Base-by-base conservation (phyloP, 2,113 vertebrate genomes). In the Entomyzon cyanotis region DNA sequence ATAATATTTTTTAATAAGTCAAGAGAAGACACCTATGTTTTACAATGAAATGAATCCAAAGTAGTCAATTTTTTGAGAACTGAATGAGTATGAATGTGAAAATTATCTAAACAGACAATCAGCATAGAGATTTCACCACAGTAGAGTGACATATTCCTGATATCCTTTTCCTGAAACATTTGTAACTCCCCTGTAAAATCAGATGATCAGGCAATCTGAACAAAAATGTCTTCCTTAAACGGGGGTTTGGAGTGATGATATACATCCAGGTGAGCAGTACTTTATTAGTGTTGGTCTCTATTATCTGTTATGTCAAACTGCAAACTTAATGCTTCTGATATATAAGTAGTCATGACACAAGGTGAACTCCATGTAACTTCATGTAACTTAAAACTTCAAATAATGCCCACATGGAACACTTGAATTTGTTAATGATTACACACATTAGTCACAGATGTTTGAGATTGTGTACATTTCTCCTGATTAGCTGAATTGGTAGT, bases 111-210 rank as follows among this genome's bases (percentile, higher is more conserved):
- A 60, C 9, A 35, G 15, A 42, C 30, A 37, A 25, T 21, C 13
- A 53, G 17, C 27, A 37, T 24, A 63, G 67, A 44, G 3, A 25
- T 62, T 62, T 71, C 13, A 53, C 17, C 7, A 31, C 11, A 53
- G 3, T 17, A 21, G 22, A 0, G 0, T 17, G 16, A 27, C 5
- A 25, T 31, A 44, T 71, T 37, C 53, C 33, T 62, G 9, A 8
- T 31, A 44, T 62, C 7, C 8, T 73, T 37, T 62, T 63, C 11
- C 33, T 63, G 27, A 53, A 33, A 46, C 7, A 46, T 73, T 53
- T 44, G 5, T 63, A 62, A 31, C 9, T 53, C 14, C 37, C 13
- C 14, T 46, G 9, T 27, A 15, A 63, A 71, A 39, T 39, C 17
- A 37, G 39, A 63, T 5, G 5, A 28, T 33, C n/a, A 63, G 23